phyloP scores from a whole-genome alignment of 2,113 vertebrate genomes.

The Megaceryle maxima region DNA sequence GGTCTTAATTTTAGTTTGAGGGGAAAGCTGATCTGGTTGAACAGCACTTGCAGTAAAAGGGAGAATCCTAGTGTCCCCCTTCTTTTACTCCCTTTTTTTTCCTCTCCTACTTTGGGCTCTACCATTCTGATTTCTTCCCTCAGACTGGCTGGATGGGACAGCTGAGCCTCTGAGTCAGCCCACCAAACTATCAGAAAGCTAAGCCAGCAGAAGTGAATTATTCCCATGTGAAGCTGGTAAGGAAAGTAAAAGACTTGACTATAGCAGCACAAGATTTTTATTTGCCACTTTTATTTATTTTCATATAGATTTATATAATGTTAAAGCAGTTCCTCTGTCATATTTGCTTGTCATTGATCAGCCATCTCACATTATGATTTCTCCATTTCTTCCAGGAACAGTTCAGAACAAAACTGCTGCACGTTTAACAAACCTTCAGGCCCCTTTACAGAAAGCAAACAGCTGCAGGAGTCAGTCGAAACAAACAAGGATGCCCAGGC shows the following conservation, averaged over 20 bases:
- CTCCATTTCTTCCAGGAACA: neutral
- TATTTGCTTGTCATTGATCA: neutral
- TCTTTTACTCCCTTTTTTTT: neutral
- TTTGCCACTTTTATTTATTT: neutral
- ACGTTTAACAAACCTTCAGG: neutral
- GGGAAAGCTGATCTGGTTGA: neutral
- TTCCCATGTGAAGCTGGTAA: neutral
- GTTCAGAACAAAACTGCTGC: neutral
- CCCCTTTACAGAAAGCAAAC: neutral
- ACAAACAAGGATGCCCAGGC: neutral
- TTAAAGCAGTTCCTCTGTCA: neutral
- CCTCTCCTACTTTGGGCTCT: neutral
- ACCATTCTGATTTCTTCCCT: neutral
- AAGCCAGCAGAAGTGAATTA: neutral
- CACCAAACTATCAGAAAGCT: neutral
- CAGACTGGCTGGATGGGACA: neutral
- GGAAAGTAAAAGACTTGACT: neutral
- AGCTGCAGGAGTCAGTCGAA: neutral
- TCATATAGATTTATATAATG: neutral
- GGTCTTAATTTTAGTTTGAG: neutral
- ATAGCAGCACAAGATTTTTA: neutral
- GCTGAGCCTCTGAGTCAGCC: neutral
- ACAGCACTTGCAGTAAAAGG: neutral
- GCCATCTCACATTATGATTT: neutral
- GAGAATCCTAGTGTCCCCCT: neutral